phyloP scores from a whole-genome alignment of 2,888 invertebrate species.

The Apodemia hepburni region DNA sequence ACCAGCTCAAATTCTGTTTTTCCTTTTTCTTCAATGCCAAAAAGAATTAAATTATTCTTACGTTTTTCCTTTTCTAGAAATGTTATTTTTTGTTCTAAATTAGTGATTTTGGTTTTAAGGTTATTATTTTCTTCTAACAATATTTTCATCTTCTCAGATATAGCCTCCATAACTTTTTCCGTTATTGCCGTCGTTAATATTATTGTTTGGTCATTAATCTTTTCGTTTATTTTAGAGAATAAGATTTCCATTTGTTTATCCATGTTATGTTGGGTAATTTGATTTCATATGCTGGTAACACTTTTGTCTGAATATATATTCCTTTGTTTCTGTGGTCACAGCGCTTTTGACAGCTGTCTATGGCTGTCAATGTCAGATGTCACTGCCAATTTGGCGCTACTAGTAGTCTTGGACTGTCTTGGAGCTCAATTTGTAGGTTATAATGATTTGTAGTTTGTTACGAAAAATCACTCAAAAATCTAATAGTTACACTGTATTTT shows the following conservation, averaged over 20 bases:
- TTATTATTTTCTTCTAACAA: conserved; percentile 20
- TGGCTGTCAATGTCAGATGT: too few relatives aligned
- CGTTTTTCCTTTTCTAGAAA: conserved; percentile 17
- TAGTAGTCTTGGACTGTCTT: too few relatives aligned
- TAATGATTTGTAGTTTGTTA: too few relatives aligned
- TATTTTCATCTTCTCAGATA: conserved; percentile 7
- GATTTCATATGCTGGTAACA: conserved; percentile 10
- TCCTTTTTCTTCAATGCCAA: conserved; percentile 13
- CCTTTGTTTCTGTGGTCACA: conserved; percentile 22
- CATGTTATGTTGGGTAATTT: conserved; percentile 9
- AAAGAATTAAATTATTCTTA: conserved; percentile 7
- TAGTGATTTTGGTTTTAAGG: conserved; percentile 11
- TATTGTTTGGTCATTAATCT: conserved; percentile 24
- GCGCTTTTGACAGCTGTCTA: too few relatives aligned
- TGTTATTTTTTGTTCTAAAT: conserved; percentile 18
- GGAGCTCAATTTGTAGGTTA: too few relatives aligned
- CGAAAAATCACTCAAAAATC: too few relatives aligned
- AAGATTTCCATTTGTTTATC: conserved; percentile 15
- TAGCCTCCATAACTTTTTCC: conserved; percentile 21
- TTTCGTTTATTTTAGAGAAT: conserved; percentile 24
- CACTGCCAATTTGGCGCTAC: too few relatives aligned
- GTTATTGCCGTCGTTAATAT: conserved; percentile 25
- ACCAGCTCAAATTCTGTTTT: conserved; percentile 11
- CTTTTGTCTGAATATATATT: background rate
- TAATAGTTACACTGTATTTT: too few relatives aligned